Evolutionary conservation across 1,140 invertebrate genomes (phyloP).

Genomic region (Dendroctonus valens): DNA sequence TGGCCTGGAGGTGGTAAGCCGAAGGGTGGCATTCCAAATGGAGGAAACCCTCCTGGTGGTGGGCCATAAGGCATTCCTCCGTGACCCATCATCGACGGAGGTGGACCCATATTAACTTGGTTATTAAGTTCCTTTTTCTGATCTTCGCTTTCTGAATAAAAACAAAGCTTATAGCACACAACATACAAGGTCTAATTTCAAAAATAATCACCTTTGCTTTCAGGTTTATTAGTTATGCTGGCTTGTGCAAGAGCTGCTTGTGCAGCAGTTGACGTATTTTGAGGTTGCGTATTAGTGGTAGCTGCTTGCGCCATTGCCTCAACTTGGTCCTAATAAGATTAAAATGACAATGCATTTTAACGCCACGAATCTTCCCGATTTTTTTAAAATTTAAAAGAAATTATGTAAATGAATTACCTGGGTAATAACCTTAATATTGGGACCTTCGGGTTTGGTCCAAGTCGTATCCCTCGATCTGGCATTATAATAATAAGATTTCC

Average conservation of each 20-base stretch:
- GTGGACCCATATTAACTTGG: slow-evolving; percentile 18
- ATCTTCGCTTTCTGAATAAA: slow-evolving; percentile 20
- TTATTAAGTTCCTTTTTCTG: neutral
- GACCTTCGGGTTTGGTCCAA: slow-evolving; percentile 92
- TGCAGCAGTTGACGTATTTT: slow-evolving; percentile 49
- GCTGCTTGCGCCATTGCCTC: slow-evolving; percentile 66
- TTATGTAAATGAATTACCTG: slow-evolving; percentile 54
- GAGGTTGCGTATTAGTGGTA: slow-evolving; percentile 39
- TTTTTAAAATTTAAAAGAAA: neutral
- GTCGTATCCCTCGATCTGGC: slow-evolving; percentile 93
- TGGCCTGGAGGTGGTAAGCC: slow-evolving; percentile 65
- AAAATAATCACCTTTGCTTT: slow-evolving; percentile 48
- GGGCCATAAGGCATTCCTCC: slow-evolving; percentile 58
- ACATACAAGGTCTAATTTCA: slow-evolving; percentile 10
- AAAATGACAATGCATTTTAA: neutral
- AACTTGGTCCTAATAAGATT: slow-evolving; percentile 57
- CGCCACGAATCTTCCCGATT: neutral
- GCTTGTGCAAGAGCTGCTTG: slow-evolving; percentile 54
- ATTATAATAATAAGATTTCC: slow-evolving; percentile 98
- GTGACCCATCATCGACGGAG: slow-evolving; percentile 22
- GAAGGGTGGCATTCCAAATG: slow-evolving; percentile 60
- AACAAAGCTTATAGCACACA: slow-evolving; percentile 1
- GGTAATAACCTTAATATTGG: slow-evolving; percentile 86
- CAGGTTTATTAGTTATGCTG: slow-evolving; percentile 48
- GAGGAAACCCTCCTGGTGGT: slow-evolving; percentile 56